Evolutionary conservation across 2,113 vertebrate genomes (phyloP), one percentile per base, ranked within the genome.

Genomic region (Scomber japonicus): DNA sequence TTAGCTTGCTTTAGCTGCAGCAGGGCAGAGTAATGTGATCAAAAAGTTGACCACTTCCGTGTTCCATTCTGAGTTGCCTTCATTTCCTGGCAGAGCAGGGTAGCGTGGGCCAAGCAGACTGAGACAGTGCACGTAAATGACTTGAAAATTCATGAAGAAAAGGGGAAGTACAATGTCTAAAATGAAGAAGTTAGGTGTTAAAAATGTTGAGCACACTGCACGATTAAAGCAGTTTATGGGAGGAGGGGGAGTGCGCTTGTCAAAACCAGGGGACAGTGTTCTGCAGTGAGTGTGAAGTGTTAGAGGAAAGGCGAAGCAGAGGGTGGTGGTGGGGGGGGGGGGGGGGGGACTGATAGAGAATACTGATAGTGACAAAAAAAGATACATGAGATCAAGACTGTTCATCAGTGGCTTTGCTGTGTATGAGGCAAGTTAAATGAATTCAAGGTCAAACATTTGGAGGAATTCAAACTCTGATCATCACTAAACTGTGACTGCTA

Each of bases 31-130:
- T 14, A 11, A 63, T 72, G 49, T 48, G 72, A 85, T 76, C 46
- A 15, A 35, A 81, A 78, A 7, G 31, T 72, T 80, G 79, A 90
- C 91, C 91, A 94, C 94, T 95, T 95, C 94, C 93, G 90, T 80
- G 82, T 93, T 93, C 89, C 91, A 91, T 81, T 92, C 86, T 88
- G 84, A 89, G 76, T 75, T 53, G 61, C 48, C 82, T 87, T 82
- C 55, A 87, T 74, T 92, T 90, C 90, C 91, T 94, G 89, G 69
- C 71, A 78, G 72, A 66, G 59, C 40, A 60, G 57, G 56, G 68
- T 77, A 46, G 12, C 2, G 31, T 8, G 0, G 67, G 60, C 74
- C 2, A 11, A 74, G 54, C 57, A 54, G 60, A 61, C 71, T 59
- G 63, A 91, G 48, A 76, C 45, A 0, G 44, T 48, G 45, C n/a